Percentiles rank a stretch among this genome's conserved stretches.
phyloP scores from a whole-genome alignment of 2,113 vertebrate species.

The Alouatta palliata region DNA sequence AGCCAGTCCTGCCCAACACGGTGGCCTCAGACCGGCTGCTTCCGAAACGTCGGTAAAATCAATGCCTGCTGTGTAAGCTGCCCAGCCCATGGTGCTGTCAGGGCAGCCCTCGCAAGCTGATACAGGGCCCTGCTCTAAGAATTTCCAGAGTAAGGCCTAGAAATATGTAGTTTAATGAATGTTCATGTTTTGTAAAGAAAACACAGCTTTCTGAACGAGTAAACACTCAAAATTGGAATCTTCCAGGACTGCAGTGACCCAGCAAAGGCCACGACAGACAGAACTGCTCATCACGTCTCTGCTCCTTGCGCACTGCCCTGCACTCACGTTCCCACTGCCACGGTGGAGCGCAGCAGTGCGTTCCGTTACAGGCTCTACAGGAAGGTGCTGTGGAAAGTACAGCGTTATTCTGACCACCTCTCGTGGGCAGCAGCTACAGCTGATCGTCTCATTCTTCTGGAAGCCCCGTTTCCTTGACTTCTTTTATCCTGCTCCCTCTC shows the following conservation, averaged over 20 bases:
- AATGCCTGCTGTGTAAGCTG: neutral
- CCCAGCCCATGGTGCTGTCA: too few species aligned
- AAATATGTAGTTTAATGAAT: too few species aligned
- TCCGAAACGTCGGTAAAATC: fast-evolving
- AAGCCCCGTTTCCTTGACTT: neutral
- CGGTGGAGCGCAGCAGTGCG: fast-evolving
- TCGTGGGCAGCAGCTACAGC: neutral
- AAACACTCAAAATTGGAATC: too few species aligned
- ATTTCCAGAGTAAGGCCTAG: neutral
- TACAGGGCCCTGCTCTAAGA: neutral
- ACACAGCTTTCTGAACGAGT: neutral
- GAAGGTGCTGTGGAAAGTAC: too few species aligned
- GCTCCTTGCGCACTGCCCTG: neutral
- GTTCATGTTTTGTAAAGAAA: neutral
- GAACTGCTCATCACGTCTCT: too few species aligned
- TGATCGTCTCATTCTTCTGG: neutral
- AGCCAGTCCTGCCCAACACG: neutral
- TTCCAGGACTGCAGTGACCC: neutral
- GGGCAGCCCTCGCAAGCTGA: too few species aligned
- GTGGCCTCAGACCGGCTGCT: neutral
- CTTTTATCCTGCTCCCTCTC: neutral
- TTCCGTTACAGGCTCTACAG: fast-evolving
- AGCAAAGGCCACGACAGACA: neutral
- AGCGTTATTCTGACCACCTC: fast-evolving
- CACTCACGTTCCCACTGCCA: neutral